Evolutionary conservation across 2,797 vertebrate genomes (phyloP), one percentile per base, ranked within the genome.

Genomic region (Pitangus sulphuratus): DNA sequence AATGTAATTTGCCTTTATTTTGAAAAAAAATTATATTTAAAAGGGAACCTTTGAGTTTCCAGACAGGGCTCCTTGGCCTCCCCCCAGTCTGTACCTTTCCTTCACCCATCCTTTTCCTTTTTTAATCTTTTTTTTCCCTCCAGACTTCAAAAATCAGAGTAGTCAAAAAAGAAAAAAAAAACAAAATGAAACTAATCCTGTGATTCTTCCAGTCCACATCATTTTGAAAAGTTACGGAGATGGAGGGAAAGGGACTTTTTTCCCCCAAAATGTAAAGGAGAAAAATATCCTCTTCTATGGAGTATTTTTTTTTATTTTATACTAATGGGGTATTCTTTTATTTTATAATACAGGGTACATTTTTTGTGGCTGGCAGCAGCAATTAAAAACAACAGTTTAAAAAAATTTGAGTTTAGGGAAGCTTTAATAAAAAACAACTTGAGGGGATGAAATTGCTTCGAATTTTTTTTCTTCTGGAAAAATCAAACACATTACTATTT

Each of bases 251-350:
- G 28, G 12, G 6, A 48, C 11, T 18, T 53, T n/a, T 8, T 2
- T 4, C 0, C 2, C 2, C 9, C 2, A 3, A 47, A 6, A 26
- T 4, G 6, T 75, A 40, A 66, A 78, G 44, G 53, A 66, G 40
- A 68, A 88, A 92, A 87, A 68, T 8, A 60, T 6, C 6, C 44
- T 66, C 21, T 58, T 66, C 33, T 69, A 10, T 17, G 50, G 20
- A 40, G 8, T 69, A 56, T 56, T 89, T 66, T 42, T 6, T 68
- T 82, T 48, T 13, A 37, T 56, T 62, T 83, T 65, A 22, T 51
- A 45, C 15, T 35, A 42, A 64, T 21, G 8, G 30, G 17, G 56
- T 28, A 68, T 81, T 42, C 4, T 68, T 75, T 50, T 28, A 48
- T 48, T 62, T 83, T 64, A 26, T 64, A 45, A 22, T 16, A 58